Conservation (phyloP, 1,140 invertebrate genomes). For the Temnothorax longispinosus region DNA sequence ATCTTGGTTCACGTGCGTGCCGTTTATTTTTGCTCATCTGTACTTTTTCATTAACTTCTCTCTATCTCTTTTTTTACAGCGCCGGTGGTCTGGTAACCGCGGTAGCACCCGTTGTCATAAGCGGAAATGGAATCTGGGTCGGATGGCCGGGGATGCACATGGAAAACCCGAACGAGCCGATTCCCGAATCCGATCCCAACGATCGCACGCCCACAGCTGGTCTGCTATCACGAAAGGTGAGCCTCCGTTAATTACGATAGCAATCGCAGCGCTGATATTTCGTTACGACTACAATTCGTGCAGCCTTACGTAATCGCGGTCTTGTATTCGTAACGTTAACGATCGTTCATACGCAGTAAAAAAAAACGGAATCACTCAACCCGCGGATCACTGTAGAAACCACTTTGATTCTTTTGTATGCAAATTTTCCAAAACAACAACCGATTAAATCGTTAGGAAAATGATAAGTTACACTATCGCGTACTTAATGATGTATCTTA, state of each 20-base stretch:
- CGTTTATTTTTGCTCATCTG: neutral
- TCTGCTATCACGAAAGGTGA: conserved; percentile 92
- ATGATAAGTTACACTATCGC: neutral
- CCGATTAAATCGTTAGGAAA: neutral
- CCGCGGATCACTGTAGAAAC: neutral
- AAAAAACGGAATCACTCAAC: neutral
- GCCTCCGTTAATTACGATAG: conserved; percentile 28
- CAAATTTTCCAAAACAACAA: neutral
- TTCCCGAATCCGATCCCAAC: conserved; percentile 94
- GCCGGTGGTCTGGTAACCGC: conserved; percentile 96
- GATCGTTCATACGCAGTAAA: neutral
- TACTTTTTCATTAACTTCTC: neutral
- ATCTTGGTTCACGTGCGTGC: neutral
- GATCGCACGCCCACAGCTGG: conserved; percentile 95
- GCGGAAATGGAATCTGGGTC: conserved; percentile 94
- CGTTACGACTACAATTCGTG: neutral
- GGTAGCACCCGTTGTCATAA: conserved; percentile 95
- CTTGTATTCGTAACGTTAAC: neutral
- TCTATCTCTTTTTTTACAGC: conserved; percentile 83
- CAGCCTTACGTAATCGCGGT: neutral
- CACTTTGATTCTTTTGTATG: neutral
- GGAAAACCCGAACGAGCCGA: conserved; percentile 90
- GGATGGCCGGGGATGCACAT: conserved; percentile 95
- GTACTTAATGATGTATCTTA: neutral
- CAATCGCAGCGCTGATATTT: neutral